These are phyloP conservation scores for Amblyopsis hoosieri DNA, from an alignment of 2,797 vertebrate species.

Conservation along the genomic window DNA sequence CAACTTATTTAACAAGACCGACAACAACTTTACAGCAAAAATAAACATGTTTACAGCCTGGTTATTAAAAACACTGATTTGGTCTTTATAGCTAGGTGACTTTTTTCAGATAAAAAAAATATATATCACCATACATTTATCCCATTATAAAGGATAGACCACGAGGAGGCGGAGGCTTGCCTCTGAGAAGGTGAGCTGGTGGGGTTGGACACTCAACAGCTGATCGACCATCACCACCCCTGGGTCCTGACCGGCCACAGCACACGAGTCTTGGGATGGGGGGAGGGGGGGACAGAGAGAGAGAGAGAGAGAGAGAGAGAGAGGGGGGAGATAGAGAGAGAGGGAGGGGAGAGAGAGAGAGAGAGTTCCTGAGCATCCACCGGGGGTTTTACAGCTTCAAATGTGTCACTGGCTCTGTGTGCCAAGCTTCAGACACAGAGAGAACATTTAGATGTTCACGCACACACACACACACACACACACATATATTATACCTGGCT, in stretches of 20 bases:
- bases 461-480: constrained; percentile 24
- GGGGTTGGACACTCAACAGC: constrained; percentile 68
- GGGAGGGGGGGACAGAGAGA: not conserved
- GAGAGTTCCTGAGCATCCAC: constrained; percentile 30
- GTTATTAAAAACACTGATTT: too few relatives aligned
- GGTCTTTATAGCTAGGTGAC: too few relatives aligned
- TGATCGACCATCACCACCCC: constrained; percentile 81
- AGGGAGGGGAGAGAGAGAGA: not conserved
- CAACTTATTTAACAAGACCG: too few relatives aligned
- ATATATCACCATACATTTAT: too few relatives aligned
- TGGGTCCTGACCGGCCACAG: constrained; percentile 67
- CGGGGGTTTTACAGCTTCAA: constrained; percentile 35
- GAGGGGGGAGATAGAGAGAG: constrained; percentile 10
- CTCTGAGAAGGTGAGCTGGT: constrained; percentile 81
- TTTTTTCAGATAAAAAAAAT: too few relatives aligned
- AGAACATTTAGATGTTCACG: constrained; percentile 10
- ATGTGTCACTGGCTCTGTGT: constrained; percentile 46
- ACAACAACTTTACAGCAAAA: too few relatives aligned
- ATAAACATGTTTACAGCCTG: too few relatives aligned
- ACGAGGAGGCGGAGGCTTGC: constrained; percentile 77
- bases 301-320: not conserved
- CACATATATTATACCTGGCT: constrained; percentile 67
- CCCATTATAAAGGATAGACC: not conserved
- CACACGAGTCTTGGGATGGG: constrained; percentile 56
- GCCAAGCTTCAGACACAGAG: constrained; percentile 5